A percentile compares a stretch with the other conserved stretches of the same genome.
phyloP scores from a whole-genome alignment of 2,888 invertebrate genomes.

The Stenodema calcarata region DNA sequence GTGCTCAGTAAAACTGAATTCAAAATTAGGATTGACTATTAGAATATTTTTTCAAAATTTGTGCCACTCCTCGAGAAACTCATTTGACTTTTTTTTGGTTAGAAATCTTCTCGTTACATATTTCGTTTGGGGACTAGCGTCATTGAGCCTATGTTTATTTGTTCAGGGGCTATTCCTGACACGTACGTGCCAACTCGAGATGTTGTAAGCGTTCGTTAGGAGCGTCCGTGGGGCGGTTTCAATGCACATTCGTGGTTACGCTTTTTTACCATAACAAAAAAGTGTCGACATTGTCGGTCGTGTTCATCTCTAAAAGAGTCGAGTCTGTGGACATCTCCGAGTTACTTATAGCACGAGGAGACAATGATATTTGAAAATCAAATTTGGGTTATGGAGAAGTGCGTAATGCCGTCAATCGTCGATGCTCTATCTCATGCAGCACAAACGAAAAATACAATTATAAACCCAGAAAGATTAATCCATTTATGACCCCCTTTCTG shows the following conservation, averaged over 20 bases:
- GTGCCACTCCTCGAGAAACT: not conserved
- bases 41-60: not conserved
- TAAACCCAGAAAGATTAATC: no score
- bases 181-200: not conserved
- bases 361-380: no score
- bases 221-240: conserved; percentile 18
- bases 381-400: no score
- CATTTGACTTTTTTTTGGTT: not conserved
- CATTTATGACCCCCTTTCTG: no score
- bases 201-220: conserved; percentile 36
- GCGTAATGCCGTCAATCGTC: no score
- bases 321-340: not conserved
- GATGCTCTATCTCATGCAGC: no score
- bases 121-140: not conserved
- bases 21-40: not conserved
- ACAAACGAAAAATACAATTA: no score
- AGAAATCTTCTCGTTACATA: not conserved
- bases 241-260: conserved; percentile 10
- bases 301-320: not conserved
- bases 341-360: not conserved
- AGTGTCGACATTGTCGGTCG: not conserved
- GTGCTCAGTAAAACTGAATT: not conserved
- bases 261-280: conserved; percentile 34
- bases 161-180: conserved; percentile 13
- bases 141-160: conserved; percentile 40